Percentiles rank a stretch among this genome's conserved stretches.
Evolutionary conservation across 2,113 vertebrate genomes (phyloP).

Genomic region (Spermophilus dauricus): DNA sequence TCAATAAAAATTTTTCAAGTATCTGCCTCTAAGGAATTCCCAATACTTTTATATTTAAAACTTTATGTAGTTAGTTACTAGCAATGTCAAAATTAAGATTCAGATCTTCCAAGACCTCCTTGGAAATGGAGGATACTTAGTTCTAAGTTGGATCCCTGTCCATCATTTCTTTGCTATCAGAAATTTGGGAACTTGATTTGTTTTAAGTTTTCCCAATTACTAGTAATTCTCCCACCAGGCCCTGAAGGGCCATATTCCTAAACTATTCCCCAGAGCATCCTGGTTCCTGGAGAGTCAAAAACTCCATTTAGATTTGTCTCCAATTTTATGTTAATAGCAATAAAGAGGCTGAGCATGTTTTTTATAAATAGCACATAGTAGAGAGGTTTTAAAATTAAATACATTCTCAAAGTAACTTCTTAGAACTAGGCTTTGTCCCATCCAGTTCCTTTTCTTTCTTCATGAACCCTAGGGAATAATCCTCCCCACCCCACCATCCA

Average conservation of each 20-base stretch:
- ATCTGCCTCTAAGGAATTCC: background rate
- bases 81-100: background rate
- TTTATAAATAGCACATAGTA: background rate
- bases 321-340: background rate
- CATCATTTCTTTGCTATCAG: background rate
- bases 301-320: background rate
- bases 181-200: background rate
- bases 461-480: background rate
- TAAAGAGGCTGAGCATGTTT: background rate
- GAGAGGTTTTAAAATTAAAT: slow-evolving; percentile 6
- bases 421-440: background rate
- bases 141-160: background rate
- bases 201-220: background rate
- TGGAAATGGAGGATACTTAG: background rate
- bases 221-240: background rate
- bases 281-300: slow-evolving; percentile 22
- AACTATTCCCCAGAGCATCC: background rate
- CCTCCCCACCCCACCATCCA: background rate
- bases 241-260: background rate
- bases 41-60: background rate
- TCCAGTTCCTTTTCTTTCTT: background rate
- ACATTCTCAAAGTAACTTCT: background rate
- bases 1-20: background rate
- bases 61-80: background rate
- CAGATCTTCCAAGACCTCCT: background rate